Base-by-base conservation (phyloP, 1,140 invertebrate species). In the Heliothis virescens region DNA sequence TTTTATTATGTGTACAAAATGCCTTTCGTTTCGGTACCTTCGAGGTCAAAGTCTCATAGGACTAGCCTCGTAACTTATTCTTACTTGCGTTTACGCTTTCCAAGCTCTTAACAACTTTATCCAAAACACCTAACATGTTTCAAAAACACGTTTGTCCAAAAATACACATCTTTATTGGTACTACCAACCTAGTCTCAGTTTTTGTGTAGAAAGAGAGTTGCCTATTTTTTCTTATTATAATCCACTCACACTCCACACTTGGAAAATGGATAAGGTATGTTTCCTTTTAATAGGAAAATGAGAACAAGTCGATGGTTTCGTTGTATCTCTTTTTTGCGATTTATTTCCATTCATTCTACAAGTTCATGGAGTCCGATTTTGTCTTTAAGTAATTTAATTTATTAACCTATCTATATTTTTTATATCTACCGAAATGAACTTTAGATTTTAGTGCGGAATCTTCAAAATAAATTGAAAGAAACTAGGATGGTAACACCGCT, bases 71-170 rank as follows among this genome's bases (percentile, higher is more conserved):
- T 71, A 29, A 53, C 53, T 72, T 55, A 72, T 41, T 41, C 69
- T 52, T 72, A 72, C 52, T 15, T 55, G 50, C 53, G 69, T 72
- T 57, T 34, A 57, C 50, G 47, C 69, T 11, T 16, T 72, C 69
- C 69, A 72, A 72, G 69, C 69, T 72, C 69, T 72, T 55, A 72
- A 55, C 53, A 72, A 57, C 69, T 41, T 57, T 55, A 57, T 72
- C 29, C 53, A 55, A 72, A 72, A 72, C 63, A 52, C 53, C 67
- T 72, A 72, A 55, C 69, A 72, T 72, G 69, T 72, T 72, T 71
- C 34, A 57, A 72, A 72, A 72, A 72, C 52, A 72, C 53, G 52
- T 72, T 50, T 26, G 52, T 72, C 69, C 69, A 72, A 72, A 72
- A 72, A 72, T 72, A 72, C 69, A 72, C 69, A 55, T 72, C 52